Conservation (phyloP, 2,113 vertebrate genomes). For the Erythrocercus mccallii region DNA sequence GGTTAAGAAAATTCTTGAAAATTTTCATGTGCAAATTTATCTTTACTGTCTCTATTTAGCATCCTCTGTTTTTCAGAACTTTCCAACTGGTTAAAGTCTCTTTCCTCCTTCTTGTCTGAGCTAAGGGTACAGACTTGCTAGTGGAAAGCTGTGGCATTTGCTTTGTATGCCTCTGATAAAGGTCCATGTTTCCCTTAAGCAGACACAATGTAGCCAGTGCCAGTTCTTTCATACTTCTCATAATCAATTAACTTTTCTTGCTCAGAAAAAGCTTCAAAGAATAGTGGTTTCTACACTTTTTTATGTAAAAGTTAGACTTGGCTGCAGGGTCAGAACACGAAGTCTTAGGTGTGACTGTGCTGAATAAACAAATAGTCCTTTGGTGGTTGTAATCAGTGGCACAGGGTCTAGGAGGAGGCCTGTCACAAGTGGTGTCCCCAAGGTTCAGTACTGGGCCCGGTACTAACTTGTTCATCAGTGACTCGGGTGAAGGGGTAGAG, state of each 20-base stretch:
- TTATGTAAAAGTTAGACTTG: neutral
- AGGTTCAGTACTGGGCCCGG: neutral
- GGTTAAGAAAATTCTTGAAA: neutral
- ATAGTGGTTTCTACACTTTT: neutral
- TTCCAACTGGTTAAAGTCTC: neutral
- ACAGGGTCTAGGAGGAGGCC: neutral
- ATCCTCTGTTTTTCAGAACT: neutral
- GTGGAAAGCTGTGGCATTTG: neutral
- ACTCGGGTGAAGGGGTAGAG: neutral
- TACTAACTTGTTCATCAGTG: neutral
- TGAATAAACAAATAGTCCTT: neutral
- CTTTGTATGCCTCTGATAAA: neutral
- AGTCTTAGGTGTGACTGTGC: neutral
- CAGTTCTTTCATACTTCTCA: neutral
- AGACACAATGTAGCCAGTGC: neutral
- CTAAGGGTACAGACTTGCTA: neutral
- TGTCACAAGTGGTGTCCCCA: neutral
- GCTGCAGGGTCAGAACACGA: neutral
- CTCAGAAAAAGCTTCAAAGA: neutral
- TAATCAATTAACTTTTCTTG: neutral
- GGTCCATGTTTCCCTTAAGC: rapidly evolving
- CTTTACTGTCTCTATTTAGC: neutral
- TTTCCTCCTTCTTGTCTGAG: neutral
- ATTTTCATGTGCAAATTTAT: neutral
- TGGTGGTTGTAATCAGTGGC: neutral